These are phyloP conservation scores for Mesoclemmys tuberculata DNA, from an alignment of 2,113 vertebrate species.

Conservation along the genomic window DNA sequence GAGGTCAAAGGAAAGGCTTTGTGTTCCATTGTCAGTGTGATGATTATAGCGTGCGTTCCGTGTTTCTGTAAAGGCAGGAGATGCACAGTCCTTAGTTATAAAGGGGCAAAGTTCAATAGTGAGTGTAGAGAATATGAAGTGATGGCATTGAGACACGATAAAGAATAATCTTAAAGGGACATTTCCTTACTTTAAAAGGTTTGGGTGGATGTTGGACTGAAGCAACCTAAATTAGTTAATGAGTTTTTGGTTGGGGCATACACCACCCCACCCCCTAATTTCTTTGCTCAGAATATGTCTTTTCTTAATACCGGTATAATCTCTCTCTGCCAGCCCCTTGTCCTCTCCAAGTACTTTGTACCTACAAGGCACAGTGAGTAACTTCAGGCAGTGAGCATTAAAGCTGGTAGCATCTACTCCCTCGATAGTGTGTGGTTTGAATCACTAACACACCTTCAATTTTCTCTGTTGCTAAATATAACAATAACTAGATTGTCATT, in stretches of 20 bases:
- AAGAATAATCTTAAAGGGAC: neutral
- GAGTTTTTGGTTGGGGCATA: neutral
- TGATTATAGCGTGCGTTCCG: neutral
- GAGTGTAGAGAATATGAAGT: neutral
- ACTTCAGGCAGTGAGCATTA: neutral
- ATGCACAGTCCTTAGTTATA: neutral
- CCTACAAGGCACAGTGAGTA: neutral
- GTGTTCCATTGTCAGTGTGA: neutral
- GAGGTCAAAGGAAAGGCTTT: neutral
- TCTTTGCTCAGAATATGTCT: neutral
- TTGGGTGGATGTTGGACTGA: neutral
- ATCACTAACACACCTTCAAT: neutral
- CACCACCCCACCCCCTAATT: neutral
- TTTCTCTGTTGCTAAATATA: neutral
- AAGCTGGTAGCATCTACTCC: neutral
- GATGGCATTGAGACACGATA: neutral
- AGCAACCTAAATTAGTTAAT: neutral
- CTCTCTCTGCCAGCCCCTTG: too few species aligned
- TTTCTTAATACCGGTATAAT: neutral
- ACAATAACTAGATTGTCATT: neutral
- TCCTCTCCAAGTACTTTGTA: neutral
- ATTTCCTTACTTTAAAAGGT: neutral
- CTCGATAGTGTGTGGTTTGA: neutral
- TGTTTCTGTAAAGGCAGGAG: neutral
- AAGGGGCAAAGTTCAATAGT: neutral